A percentile compares a stretch with the other conserved stretches of the same genome.
Evolutionary conservation across 2,113 vertebrate genomes (phyloP).

Genomic region (Solenodon paradoxus): DNA sequence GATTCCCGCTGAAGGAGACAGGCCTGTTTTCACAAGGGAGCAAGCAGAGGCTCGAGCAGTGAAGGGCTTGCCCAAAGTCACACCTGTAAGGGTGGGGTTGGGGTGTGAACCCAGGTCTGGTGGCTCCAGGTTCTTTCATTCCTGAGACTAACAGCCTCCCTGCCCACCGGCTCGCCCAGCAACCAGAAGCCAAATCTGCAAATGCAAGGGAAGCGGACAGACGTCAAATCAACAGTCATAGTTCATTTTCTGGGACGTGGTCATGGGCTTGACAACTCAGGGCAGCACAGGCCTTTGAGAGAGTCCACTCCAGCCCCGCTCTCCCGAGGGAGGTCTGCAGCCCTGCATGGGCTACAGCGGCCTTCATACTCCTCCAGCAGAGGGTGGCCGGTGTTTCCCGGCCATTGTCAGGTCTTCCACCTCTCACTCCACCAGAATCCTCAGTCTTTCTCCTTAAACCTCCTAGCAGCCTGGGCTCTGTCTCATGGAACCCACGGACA

Average conservation of each 20-base stretch:
- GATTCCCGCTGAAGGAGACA: background rate
- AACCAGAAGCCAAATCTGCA: background rate
- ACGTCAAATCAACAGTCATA: background rate
- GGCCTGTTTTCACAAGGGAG: background rate
- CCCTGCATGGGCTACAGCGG: background rate
- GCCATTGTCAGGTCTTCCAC: background rate
- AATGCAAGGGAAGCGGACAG: background rate
- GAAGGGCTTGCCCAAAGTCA: background rate
- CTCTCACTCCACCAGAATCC: background rate
- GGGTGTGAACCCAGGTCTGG: background rate
- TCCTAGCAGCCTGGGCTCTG: background rate
- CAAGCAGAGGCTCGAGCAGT: background rate
- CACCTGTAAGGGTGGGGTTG: background rate
- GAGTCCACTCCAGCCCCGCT: too few species aligned
- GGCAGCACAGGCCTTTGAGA: background rate
- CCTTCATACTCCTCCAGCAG: background rate
- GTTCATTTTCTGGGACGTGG: background rate
- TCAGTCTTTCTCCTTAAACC: background rate
- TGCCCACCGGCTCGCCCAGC: background rate
- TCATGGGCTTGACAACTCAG: background rate
- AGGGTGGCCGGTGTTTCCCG: background rate
- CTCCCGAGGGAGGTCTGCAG: accelerated
- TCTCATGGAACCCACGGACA: background rate
- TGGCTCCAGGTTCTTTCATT: background rate
- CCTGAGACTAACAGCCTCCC: background rate